Percentiles rank a stretch among this genome's conserved stretches.
phyloP scores from a whole-genome alignment of 2,113 vertebrate genomes.

The Conger conger region DNA sequence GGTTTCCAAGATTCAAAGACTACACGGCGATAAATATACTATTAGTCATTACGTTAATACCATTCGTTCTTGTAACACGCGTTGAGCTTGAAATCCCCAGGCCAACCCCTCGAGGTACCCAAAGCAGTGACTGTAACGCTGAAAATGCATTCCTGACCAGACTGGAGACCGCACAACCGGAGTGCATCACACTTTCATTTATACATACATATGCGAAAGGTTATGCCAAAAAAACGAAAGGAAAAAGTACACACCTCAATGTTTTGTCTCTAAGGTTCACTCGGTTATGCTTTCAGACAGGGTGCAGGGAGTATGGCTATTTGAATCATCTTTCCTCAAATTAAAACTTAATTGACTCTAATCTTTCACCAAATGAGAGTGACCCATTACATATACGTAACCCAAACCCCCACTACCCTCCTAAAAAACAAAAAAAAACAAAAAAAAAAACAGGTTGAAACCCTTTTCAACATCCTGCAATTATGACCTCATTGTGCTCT shows the following conservation, averaged over 20 bases:
- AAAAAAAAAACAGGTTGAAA: conserved; percentile 22
- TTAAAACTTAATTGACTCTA: neutral
- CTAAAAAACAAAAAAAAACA: neutral
- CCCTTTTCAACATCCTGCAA: conserved; percentile 32
- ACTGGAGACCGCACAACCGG: neutral
- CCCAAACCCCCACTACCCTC: neutral
- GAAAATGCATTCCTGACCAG: neutral
- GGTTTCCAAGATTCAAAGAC: neutral
- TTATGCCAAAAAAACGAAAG: neutral
- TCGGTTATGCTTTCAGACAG: neutral
- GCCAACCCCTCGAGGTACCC: neutral
- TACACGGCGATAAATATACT: neutral
- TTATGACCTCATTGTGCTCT: conserved; percentile 29
- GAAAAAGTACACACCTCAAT: neutral
- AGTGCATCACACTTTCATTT: neutral
- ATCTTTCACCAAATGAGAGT: neutral
- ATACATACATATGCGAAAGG: neutral
- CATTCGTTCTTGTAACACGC: neutral
- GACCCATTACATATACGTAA: conserved; percentile 13
- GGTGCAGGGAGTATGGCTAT: neutral
- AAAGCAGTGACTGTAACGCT: neutral
- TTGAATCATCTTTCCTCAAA: neutral
- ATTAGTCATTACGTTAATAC: conserved; percentile 9
- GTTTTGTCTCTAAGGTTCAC: neutral
- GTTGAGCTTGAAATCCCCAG: neutral